Percentiles rank a stretch among this genome's conserved stretches.
phyloP scores from a whole-genome alignment of 1,140 invertebrate genomes.

The Trichonephila clavata region DNA sequence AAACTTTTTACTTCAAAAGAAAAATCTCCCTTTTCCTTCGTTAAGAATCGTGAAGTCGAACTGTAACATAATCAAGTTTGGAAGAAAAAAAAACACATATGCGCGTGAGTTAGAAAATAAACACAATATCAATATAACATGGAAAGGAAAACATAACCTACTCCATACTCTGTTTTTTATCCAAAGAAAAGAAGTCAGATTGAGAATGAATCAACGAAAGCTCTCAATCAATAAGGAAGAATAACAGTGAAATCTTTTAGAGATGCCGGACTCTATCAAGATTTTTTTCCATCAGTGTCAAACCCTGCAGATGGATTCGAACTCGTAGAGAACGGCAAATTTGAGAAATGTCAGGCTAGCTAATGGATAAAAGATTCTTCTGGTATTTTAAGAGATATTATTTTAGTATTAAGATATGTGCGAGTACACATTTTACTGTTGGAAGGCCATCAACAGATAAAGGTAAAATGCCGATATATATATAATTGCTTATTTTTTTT shows the following conservation, averaged over 20 bases:
- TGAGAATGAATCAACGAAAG: constrained; percentile 21
- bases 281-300: constrained; percentile 23
- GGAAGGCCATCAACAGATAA: no score
- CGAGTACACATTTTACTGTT: no score
- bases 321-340: neutral
- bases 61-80: neutral
- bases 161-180: neutral
- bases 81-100: neutral
- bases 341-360: neutral
- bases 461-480: no score
- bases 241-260: no score
- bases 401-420: no score
- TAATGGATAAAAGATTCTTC: neutral
- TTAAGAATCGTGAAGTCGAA: neutral
- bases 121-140: neutral
- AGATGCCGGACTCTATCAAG: neutral
- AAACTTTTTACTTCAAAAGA: no score
- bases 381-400: neutral
- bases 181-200: neutral
- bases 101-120: neutral
- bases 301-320: neutral
- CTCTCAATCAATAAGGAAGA: neutral
- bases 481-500: no score
- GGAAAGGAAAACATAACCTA: no score
- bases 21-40: neutral